Base-by-base conservation (phyloP, 2,797 vertebrate genomes). In the Salmo trutta region DNA sequence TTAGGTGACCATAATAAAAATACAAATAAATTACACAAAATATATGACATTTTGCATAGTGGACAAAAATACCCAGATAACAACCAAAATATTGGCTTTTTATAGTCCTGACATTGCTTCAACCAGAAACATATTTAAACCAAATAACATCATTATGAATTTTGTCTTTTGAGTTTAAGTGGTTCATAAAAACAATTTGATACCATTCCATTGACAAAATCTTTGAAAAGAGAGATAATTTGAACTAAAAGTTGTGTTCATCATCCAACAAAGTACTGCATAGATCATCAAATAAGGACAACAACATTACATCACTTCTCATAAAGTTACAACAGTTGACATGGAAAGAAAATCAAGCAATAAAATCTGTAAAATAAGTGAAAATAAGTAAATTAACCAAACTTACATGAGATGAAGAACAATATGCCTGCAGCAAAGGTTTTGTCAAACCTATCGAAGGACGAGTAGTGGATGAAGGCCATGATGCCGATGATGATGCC, bases 381-480 rank as follows among this genome's bases (percentile, higher is more conserved):
- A 59, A 47, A 47, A 47, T 47, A 47, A 14, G n/a, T 21, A 1
- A 21, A 59, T 59, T 19, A 16, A 59, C 56, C 56, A 6, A 59
- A 59, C 56, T 93, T 81, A 95, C 95, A 94, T 87, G 94, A 95
- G 82, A 95, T 94, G 91, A 96, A 95, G 87, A 95, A 96, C 78
- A 96, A 92, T 85, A 59, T 21, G 56, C 6, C 19, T n/a, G 19
- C 56, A 59, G n/a, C 56, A 81, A 96, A 96, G 56, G 56, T 95
- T 90, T 95, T 95, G 56, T 59, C 56, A 59, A n/a, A 59, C 19
- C 19, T 21, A 6, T 92, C 92, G 3, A 95, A 95, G 59, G 93
- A 94, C 64, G 92, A 95, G 88, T 94, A 95, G 84, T 94, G 94
- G 82, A 94, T 93, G 88, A 96, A 96, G 84, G 95, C 94, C 93